Evolutionary conservation across 2,888 invertebrate genomes (phyloP).

Genomic region (Rhopalosiphum nymphaeae): DNA sequence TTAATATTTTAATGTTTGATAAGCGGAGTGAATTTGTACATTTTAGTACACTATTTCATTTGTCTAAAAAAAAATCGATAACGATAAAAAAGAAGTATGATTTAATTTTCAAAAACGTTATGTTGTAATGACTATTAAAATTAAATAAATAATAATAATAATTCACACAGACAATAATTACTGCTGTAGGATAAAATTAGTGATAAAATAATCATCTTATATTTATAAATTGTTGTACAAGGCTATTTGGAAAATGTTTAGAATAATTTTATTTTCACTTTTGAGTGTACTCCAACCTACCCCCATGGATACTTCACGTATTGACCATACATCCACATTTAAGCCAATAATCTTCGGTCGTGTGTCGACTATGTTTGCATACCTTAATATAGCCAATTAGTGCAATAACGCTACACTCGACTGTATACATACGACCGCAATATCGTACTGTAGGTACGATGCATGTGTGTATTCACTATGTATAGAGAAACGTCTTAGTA

Average conservation of each 20-base stretch:
- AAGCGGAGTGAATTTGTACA: neutral
- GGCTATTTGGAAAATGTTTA: neutral
- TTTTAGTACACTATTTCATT: neutral
- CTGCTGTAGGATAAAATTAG: neutral
- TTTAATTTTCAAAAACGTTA: neutral
- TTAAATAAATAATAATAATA: neutral
- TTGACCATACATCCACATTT: neutral
- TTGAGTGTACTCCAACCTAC: neutral
- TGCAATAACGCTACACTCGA: neutral
- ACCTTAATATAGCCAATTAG: constrained; percentile 21
- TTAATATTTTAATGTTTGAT: neutral
- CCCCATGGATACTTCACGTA: neutral
- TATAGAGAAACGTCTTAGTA: neutral
- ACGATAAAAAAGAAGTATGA: neutral
- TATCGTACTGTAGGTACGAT: neutral
- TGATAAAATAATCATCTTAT: neutral
- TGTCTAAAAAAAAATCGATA: neutral
- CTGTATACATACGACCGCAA: neutral
- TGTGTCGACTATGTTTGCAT: neutral
- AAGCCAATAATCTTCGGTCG: neutral
- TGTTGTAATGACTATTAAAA: neutral
- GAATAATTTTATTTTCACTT: neutral
- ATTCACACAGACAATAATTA: neutral
- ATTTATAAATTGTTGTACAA: neutral
- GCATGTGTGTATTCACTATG: neutral